Conservation (phyloP, 2,888 invertebrate species). For the Cryptosula pallasiana region DNA sequence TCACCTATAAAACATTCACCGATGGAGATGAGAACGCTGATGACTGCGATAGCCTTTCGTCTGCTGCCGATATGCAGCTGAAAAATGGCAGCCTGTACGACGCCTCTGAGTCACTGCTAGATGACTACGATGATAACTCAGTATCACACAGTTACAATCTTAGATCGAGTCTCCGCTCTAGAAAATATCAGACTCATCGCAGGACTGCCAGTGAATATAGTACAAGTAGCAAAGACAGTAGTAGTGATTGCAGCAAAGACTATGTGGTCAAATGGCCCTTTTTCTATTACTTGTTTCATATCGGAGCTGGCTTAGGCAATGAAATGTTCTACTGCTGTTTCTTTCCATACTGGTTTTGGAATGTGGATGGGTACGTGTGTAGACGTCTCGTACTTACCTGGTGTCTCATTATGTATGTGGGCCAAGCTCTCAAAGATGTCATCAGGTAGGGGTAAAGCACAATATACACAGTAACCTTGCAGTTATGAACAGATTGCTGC, state of each 20-base stretch:
- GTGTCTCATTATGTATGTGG: slow-evolving; percentile 49
- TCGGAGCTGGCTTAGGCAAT: slow-evolving; percentile 82
- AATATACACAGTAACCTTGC: no score
- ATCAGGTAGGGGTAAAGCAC: slow-evolving; percentile 67
- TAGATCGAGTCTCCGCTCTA: not conserved
- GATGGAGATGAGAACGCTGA: not conserved
- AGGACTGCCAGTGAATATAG: slow-evolving; percentile 15
- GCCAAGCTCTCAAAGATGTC: slow-evolving; percentile 80
- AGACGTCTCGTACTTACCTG: slow-evolving; percentile 62
- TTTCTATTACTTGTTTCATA: slow-evolving; percentile 74
- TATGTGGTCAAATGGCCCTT: not conserved
- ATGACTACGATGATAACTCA: not conserved
- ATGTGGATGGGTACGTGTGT: slow-evolving; percentile 80
- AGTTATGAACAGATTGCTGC: no score
- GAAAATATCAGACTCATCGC: not conserved
- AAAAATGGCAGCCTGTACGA: not conserved
- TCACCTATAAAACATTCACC: not conserved
- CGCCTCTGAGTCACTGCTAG: no score
- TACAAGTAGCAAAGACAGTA: not conserved
- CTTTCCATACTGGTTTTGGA: slow-evolving; percentile 92
- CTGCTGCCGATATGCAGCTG: not conserved
- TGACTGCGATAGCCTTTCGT: not conserved
- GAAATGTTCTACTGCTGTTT: slow-evolving; percentile 86
- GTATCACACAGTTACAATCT: not conserved
- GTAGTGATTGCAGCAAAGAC: not conserved